Evolutionary conservation across 2,888 invertebrate genomes (phyloP), one percentile per base, ranked within the genome.

Genomic region (Brachynemurus nebulosus): DNA sequence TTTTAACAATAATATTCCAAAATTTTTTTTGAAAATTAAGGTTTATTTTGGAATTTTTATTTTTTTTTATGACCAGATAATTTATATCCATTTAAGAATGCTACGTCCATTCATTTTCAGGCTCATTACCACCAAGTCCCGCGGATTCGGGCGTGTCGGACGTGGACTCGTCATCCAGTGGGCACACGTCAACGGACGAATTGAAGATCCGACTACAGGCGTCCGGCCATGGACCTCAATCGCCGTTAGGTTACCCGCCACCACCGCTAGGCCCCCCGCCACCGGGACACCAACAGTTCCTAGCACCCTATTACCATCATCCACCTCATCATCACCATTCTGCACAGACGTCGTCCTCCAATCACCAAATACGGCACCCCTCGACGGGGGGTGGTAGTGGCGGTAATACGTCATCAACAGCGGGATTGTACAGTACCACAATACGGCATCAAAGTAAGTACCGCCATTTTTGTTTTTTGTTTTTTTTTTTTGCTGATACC

Each of bases 141-240:
- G 93, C 93, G 43, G 95, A 96, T 73, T 92, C 91, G 63, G 95
- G 95, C 50, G 93, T 95, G 42, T 92, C 91, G 47, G 95, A 95
- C 68, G 91, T 95, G 57, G 95, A 95, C 69, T 91, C 91, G 55
- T 91, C 91, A 51, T 37, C 37, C 49, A 67, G 66, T 50, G 85
- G 78, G 49, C 77, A 77, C 62, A 70, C 80, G 44, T 77, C 75
- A 17, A 80, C 76, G 48, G 86, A 91, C 65, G 89, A 90, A 67
- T 71, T 89, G 59, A 90, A 90, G 69, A 84, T 88, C 46, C 75
- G 90, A 53, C 76, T 90, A 54, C 88, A 88, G 65, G 43, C 59
- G 54, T 49, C 59, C 58, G 54, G 64, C 17, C 56, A 63, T 42
- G 56, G 56, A 18, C 55, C 57, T n/a, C 64, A 64, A 48, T 64